Base-by-base conservation (phyloP, 1,140 invertebrate genomes). In the Nephotettix cincticeps region DNA sequence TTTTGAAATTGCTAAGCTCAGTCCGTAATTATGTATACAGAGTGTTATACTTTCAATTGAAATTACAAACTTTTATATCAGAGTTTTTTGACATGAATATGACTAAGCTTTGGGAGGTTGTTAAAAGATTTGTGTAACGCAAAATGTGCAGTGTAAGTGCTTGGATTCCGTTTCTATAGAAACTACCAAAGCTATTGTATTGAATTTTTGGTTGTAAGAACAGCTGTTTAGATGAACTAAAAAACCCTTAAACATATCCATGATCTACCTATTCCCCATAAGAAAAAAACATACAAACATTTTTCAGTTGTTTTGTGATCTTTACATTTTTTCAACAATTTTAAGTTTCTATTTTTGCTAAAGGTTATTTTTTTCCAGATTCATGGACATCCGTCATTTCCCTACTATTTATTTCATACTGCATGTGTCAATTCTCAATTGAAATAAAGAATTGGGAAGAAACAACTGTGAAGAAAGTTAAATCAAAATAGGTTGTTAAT, bases 361-460 rank as follows among this genome's bases (percentile, higher is more conserved):
- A 54, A 30, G 13, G 45, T 14, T 72, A 77, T 75, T 74, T 73
- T 72, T 74, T 82, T 78, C 51, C 77, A 84, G 83, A 80, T 75
- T 80, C 82, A 6, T 78, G 76, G 67, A 71, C 72, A 17, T 71
- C 67, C 21, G 76, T 76, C 19, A 19, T 79, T 1, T 69, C 75
- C 28, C 73, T 84, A 47, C 71, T 83, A 0, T 79, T 81, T 67
- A 76, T 83, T 43, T 75, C 85, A 56, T 86, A 85, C 72, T 85
- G 84, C 63, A 83, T 83, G 72, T 84, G 84, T 68, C 84, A 85
- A 75, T 80, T 84, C 43, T 84, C 83, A 17, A 79, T 79, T 56
- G 80, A 84, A 72, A 32, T 23, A 19, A 70, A 63, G 23, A 13
- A n/a, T 11, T 36, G 27, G 28, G n/a, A 19, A 25, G 47, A 19